Base-by-base conservation (phyloP, 2,113 vertebrate genomes). In the Salvelinus namaycush region DNA sequence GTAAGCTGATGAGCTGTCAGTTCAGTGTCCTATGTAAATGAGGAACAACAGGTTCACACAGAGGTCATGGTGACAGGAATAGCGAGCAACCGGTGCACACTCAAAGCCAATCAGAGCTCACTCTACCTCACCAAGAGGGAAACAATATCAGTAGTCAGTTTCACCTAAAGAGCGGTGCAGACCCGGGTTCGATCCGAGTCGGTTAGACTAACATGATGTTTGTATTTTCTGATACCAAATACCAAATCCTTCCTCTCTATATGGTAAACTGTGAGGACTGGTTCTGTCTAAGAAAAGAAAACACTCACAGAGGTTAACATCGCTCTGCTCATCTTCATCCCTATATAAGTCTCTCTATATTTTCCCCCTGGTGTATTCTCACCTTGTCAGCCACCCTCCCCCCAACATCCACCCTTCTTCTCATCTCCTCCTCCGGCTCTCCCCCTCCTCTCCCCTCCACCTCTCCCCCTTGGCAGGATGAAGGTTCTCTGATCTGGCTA, bases 41-140 rank as follows among this genome's bases (percentile, higher is more conserved):
- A 73, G 70, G 83, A 89, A 83, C 77, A 84, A 79, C 76, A 78
- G 80, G 89, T 91, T 91, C 87, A 90, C 73, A 22, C 66, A 67
- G 71, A 79, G 90, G 89, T 90, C 90, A 90, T 76, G 83, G 75
- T 81, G 82, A 84, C 79, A 87, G 81, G 84, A 89, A 88, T 77
- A 73, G 48, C 71, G 22, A 72, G 75, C 73, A 75, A 76, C 79
- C 51, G 16, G 51, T 18, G 51, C 51, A 54, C 13, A 16, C 51
- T 54, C 51, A 4, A 54, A 81, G 76, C 80, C 82, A 83, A 83
- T 87, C 86, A 84, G 72, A 70, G 64, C 5, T 44, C 26, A 18
- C 59, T 64, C 65, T n/a, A 49, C 79, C 73, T 84, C 84, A 81
- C 73, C 14, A 22, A 57, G 14, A 59, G 73, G 80, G 80, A 83